phyloP scores from a whole-genome alignment of 2,113 vertebrate genomes.

The Bubo scandiacus region DNA sequence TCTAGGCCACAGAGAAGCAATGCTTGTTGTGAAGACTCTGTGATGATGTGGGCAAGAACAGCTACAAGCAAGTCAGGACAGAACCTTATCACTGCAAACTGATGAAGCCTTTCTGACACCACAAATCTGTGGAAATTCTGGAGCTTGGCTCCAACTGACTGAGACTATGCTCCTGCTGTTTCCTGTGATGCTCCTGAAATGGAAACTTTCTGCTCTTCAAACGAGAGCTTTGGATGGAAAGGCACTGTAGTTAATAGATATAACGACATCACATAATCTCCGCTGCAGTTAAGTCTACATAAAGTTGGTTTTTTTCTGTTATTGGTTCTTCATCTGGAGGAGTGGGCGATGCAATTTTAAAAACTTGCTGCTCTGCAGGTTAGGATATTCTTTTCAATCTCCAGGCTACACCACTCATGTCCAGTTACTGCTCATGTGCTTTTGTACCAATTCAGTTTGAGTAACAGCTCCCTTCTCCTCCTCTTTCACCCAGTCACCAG shows the following conservation, averaged over 20 bases:
- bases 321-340: neutral
- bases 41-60: neutral
- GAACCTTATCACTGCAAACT: neutral
- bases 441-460: neutral
- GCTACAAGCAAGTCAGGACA: neutral
- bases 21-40: neutral
- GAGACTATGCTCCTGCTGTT: neutral
- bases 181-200: neutral
- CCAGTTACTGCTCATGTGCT: neutral
- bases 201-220: neutral
- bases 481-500: neutral
- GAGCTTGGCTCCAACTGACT: neutral
- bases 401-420: neutral
- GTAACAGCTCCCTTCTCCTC: neutral
- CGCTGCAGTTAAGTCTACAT: neutral
- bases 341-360: neutral
- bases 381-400: neutral
- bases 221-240: neutral
- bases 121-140: neutral
- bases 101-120: neutral
- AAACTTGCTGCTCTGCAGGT: neutral
- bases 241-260: neutral
- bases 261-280: neutral
- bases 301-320: neutral
- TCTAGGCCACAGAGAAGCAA: neutral